phyloP scores from a whole-genome alignment of 2,113 vertebrate species.

The Amblyornis subalaris region DNA sequence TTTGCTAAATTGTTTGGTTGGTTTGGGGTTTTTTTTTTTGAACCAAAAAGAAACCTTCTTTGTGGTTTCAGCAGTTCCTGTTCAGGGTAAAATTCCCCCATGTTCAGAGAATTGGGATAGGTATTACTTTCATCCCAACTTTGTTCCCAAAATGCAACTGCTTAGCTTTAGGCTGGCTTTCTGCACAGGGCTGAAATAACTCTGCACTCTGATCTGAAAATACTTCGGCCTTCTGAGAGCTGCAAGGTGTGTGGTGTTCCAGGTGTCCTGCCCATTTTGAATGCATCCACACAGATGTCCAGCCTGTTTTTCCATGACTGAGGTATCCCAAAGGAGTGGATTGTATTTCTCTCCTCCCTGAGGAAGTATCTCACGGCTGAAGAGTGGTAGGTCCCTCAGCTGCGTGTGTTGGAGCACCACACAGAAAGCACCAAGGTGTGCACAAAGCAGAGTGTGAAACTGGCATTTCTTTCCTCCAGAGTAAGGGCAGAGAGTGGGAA shows the following conservation, averaged over 20 bases:
- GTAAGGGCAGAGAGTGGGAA: neutral
- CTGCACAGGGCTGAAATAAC: neutral
- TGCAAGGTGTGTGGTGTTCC: neutral
- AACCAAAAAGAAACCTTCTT: neutral
- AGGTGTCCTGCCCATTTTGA: neutral
- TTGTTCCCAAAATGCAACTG: neutral
- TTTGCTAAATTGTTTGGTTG: neutral
- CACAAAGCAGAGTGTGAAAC: neutral
- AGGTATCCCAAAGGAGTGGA: neutral
- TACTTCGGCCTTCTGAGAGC: neutral
- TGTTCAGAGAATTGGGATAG: neutral
- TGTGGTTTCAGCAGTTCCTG: neutral
- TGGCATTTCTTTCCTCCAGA: neutral
- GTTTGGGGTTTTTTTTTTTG: neutral
- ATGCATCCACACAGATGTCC: neutral
- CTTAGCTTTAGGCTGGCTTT: neutral
- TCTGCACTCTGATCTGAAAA: neutral
- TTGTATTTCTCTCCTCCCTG: neutral
- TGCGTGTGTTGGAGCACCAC: neutral
- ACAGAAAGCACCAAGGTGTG: neutral
- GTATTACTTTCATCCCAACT: neutral
- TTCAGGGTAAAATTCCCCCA: neutral
- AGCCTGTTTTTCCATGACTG: neutral
- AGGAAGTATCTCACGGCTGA: neutral
- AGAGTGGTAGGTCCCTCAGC: neutral